A percentile compares a stretch with the other conserved stretches of the same genome.
Evolutionary conservation across 2,797 vertebrate species (phyloP).

Genomic region (Microctenopoma steveboyesi): DNA sequence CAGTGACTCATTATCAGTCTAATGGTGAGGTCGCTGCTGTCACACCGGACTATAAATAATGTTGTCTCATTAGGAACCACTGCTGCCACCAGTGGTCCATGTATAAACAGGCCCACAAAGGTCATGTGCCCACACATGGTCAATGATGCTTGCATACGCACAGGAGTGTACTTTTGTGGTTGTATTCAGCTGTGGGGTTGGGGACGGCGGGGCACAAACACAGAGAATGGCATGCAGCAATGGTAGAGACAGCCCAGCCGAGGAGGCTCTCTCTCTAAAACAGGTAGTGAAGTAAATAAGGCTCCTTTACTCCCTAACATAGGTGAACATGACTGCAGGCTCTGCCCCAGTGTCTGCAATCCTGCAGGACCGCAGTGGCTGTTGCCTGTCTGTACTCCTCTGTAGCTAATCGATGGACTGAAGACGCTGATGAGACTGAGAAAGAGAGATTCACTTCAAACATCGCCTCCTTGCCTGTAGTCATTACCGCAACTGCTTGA

Average conservation of each 20-base stretch:
- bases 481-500: constrained; percentile 57
- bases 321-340: constrained; percentile 56
- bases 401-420: constrained; percentile 68
- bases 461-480: constrained; percentile 44
- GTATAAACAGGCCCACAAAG: constrained; percentile 21
- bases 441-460: constrained; percentile 50
- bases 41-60: constrained; percentile 75
- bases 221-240: constrained; percentile 9
- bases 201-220: no score
- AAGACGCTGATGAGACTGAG: constrained; percentile 51
- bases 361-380: constrained; percentile 66
- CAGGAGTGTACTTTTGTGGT: constrained; percentile 5
- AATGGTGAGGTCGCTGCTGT: constrained; percentile 70
- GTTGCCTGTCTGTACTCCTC: constrained; percentile 57
- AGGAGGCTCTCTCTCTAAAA: constrained; percentile 47
- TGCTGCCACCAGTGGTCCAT: constrained; percentile 10
- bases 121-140: constrained; percentile 21
- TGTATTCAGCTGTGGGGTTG: neutral
- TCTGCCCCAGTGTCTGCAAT: constrained; percentile 48
- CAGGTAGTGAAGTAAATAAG: constrained; percentile 68
- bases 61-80: constrained; percentile 69
- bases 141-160: constrained; percentile 6
- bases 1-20: constrained; percentile 76
- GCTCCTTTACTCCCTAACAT: constrained; percentile 33
- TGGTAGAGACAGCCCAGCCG: constrained; percentile 13